A percentile compares a stretch with the other conserved stretches of the same genome.
These are phyloP conservation scores for Nomada hirtipes DNA, from an alignment of 2,888 invertebrate genomes.

Conservation along the genomic window DNA sequence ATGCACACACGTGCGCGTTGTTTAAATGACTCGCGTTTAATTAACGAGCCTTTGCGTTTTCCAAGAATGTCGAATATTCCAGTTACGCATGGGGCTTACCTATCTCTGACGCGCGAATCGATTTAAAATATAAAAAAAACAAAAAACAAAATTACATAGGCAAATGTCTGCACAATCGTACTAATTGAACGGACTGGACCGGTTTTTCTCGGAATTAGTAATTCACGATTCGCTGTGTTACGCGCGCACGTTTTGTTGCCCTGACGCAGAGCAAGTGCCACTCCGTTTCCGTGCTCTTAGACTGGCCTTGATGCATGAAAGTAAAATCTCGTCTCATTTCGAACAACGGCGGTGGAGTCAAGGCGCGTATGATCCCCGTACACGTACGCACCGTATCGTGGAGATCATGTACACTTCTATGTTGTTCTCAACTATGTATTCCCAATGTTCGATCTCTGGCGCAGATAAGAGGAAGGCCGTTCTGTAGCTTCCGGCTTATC, in stretches of 20 bases:
- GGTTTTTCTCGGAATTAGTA: conserved; percentile 1
- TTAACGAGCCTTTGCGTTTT: not conserved
- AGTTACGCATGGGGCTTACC: not conserved
- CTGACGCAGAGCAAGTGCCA: conserved; percentile 74
- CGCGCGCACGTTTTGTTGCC: conserved; percentile 23
- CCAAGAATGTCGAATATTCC: not conserved
- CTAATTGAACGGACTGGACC: not conserved
- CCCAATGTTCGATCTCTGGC: conserved; percentile 25
- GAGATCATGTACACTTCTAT: conserved; percentile 19
- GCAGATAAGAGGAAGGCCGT: conserved; percentile 22
- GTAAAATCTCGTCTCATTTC: conserved; percentile 76
- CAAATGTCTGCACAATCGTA: not conserved
- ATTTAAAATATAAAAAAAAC: too few species aligned
- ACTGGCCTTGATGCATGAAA: conserved; percentile 81
- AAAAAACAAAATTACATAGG: not conserved
- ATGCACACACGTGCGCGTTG: not conserved
- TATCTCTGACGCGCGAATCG: not conserved
- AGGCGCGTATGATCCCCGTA: conserved; percentile 35
- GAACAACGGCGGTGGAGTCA: conserved; percentile 43
- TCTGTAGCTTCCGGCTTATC: conserved; percentile 14
- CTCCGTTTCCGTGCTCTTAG: conserved; percentile 71
- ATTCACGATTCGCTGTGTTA: conserved; percentile 26
- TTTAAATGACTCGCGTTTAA: not conserved
- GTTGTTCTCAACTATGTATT: not conserved
- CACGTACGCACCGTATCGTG: conserved; percentile 26